Conservation (phyloP, 2,113 vertebrate genomes). For the Aldabrachelys gigantea region DNA sequence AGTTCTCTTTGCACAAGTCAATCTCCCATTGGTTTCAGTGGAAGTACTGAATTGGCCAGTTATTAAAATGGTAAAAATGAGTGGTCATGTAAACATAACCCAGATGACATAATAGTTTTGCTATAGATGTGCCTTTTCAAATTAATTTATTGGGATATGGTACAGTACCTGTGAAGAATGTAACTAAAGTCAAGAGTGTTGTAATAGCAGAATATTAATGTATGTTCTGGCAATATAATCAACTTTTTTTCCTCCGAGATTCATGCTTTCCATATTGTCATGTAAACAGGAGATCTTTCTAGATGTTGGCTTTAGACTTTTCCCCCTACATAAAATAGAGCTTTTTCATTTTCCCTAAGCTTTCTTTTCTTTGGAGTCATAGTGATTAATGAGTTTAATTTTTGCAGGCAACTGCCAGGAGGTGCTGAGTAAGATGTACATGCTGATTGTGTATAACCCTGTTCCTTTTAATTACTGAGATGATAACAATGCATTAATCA, state of each 20-base stretch:
- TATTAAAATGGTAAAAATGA: neutral
- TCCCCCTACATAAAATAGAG: conserved; percentile 30
- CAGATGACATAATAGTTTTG: rapidly evolving
- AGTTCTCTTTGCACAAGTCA: neutral
- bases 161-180: neutral
- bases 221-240: conserved; percentile 21
- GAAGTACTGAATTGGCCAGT: neutral
- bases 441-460: conserved; percentile 63
- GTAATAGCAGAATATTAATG: neutral
- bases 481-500: conserved; percentile 76
- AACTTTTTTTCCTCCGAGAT: neutral
- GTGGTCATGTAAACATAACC: neutral
- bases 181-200: neutral
- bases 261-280: neutral
- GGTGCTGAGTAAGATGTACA: conserved; percentile 79
- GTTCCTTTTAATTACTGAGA: conserved; percentile 79
- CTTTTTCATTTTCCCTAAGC: conserved; percentile 55
- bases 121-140: neutral
- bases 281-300: conserved; percentile 24
- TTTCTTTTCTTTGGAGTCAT: conserved; percentile 66
- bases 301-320: conserved; percentile 24
- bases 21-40: neutral
- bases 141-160: neutral
- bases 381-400: conserved; percentile 83
- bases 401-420: conserved; percentile 79